A percentile compares a stretch with the other conserved stretches of the same genome.
phyloP scores from a whole-genome alignment of 2,888 invertebrate species.

The Iselma pallidipennis region DNA sequence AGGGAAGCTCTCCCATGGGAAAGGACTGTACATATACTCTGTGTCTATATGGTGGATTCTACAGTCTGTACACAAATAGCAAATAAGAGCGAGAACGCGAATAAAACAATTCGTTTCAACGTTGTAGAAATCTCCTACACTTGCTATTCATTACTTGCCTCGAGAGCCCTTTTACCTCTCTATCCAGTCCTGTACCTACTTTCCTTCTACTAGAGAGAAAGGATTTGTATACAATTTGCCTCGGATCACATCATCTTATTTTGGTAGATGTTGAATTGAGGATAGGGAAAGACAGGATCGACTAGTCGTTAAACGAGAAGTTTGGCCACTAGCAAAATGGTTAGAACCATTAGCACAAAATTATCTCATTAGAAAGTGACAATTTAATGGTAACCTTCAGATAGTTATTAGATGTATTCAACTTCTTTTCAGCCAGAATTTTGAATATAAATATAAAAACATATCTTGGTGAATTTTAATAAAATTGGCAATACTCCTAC shows the following conservation, averaged over 20 bases:
- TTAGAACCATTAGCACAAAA: neutral
- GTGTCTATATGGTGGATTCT: neutral
- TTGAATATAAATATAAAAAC: too few relatives aligned
- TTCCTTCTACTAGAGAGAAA: constrained; percentile 14
- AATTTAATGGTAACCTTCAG: too few relatives aligned
- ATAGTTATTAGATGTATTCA: too few relatives aligned
- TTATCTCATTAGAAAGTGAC: too few relatives aligned
- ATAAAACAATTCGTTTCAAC: constrained; percentile 42
- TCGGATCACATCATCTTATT: constrained; percentile 37
- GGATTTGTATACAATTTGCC: constrained; percentile 45
- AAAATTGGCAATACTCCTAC: too few relatives aligned
- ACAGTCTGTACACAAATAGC: constrained; percentile 17
- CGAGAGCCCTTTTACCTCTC: constrained; percentile 43
- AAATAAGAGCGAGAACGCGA: constrained; percentile 34
- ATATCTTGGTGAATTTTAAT: too few relatives aligned
- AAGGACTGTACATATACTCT: constrained; percentile 30
- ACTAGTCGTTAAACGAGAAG: neutral
- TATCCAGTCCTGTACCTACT: constrained; percentile 28
- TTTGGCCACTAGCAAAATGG: neutral
- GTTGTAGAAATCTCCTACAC: constrained; percentile 30
- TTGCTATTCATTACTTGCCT: constrained; percentile 43
- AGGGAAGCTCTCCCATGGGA: constrained; percentile 36
- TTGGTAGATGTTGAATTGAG: constrained; percentile 30
- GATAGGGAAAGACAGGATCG: neutral
- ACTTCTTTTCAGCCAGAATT: too few relatives aligned